Base-by-base conservation (phyloP, 2,888 invertebrate species). In the Oeneis ivallda region DNA sequence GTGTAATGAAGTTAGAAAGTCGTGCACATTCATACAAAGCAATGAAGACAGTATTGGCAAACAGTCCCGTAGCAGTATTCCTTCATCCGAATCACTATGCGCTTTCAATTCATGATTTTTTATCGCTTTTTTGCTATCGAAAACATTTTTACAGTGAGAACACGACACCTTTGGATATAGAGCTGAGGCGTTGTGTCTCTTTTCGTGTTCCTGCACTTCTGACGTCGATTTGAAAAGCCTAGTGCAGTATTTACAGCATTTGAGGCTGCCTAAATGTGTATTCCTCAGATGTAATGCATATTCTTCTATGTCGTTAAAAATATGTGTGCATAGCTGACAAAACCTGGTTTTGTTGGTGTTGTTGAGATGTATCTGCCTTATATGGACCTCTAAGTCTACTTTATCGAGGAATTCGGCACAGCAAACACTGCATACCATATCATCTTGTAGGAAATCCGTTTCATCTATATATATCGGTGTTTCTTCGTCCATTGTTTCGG, bases 371-470 rank as follows among this genome's bases (percentile, higher is more conserved):
- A 89, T 74, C 65, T 87, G 87, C 0, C 67, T 64, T 1, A 82
- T 52, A 61, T 91, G 91, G 0, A 83, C 54, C 0, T 74, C 58
- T 7, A 91, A 70, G 62, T 91, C 91, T 1, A 81, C 83, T 0
- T 77, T 70, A 15, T 90, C 88, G 0, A 90, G 71, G 41, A 90
- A 91, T 74, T 91, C 87, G 1, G 87, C 86, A 32, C 69, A 71
- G 59, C 87, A 88, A 57, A 79, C 72, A 0, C 50, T 56, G 54
- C 87, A 87, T 0, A 79, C 81, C 0, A 83, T 84, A 0, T 85
- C 86, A 0, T 70, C 62, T 6, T 37, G 17, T 17, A 13, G 8
- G 19, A 43, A 5, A n/a, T 26, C 34, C 6, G 32, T 37, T 32
- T 37, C 50, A 8, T 66, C 64, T 17, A 66, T 52, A 10, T 13